phyloP scores from a whole-genome alignment of 2,113 vertebrate genomes.

The Tyrannus savana region DNA sequence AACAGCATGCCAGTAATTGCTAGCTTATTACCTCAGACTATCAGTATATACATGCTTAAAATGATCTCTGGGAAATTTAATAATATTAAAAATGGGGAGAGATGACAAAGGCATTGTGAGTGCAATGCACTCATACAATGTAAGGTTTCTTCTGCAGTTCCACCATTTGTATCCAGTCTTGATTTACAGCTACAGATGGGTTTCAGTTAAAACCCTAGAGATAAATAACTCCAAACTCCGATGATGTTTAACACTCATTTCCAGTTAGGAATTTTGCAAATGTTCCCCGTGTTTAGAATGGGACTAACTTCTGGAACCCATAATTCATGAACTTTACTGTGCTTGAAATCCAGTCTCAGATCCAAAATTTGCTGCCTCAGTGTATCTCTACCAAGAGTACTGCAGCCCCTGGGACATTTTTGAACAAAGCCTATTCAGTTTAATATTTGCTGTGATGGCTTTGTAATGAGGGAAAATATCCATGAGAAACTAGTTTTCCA shows the following conservation, averaged over 20 bases:
- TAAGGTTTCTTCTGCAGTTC: neutral
- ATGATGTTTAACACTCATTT: conserved; percentile 33
- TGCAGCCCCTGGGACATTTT: neutral
- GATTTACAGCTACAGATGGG: neutral
- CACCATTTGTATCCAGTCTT: neutral
- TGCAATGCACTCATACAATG: neutral
- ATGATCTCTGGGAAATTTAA: neutral
- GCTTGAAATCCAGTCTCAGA: neutral
- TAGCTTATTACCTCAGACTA: neutral
- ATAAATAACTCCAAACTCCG: neutral
- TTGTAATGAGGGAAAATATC: neutral
- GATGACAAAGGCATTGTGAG: neutral
- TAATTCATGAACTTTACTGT: neutral
- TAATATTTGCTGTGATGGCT: neutral
- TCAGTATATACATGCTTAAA: neutral
- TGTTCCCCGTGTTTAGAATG: neutral
- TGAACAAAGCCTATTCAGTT: conserved; percentile 40
- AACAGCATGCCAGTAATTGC: neutral
- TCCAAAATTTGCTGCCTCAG: neutral
- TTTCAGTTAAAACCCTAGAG: neutral
- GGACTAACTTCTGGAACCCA: neutral
- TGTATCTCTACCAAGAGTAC: neutral
- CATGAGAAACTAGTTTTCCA: neutral
- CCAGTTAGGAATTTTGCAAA: conserved; percentile 19
- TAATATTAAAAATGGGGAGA: neutral